phyloP scores from a whole-genome alignment of 2,113 vertebrate species.

The Microcebus jonahi region DNA sequence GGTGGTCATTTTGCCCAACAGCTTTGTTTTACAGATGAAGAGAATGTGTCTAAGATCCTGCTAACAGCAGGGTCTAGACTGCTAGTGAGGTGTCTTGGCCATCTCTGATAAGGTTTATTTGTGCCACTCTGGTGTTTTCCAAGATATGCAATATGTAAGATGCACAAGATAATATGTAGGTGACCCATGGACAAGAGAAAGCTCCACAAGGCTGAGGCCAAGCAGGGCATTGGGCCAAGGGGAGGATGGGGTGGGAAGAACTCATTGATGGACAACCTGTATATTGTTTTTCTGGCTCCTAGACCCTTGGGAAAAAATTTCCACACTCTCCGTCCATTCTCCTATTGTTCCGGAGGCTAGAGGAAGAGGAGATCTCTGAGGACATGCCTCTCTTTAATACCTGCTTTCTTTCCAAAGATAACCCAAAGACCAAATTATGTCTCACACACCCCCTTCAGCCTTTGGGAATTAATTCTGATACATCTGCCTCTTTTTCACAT shows the following conservation, averaged over 20 bases:
- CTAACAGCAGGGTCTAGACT: accelerated
- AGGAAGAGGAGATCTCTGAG: no score
- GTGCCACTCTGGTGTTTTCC: not conserved
- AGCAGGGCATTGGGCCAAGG: not conserved
- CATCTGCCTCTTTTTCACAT: not conserved
- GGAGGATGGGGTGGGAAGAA: not conserved
- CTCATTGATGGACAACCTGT: accelerated
- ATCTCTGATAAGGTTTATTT: not conserved
- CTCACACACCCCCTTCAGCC: not conserved
- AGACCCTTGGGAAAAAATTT: not conserved
- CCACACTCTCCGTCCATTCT: not conserved
- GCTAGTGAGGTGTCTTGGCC: not conserved
- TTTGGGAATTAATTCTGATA: not conserved
- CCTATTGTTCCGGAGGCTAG: not conserved
- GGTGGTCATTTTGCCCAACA: accelerated
- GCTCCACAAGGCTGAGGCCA: not conserved
- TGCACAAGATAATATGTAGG: no score
- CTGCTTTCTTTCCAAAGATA: not conserved
- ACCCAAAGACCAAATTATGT: not conserved
- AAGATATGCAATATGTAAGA: no score
- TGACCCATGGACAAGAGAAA: not conserved
- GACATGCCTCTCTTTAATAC: not conserved
- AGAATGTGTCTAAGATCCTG: no score
- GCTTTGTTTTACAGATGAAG: accelerated
- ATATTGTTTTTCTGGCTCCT: not conserved